These are phyloP conservation scores for Chlorops oryzae DNA, from an alignment of 1,140 invertebrate species.

Conservation along the genomic window DNA sequence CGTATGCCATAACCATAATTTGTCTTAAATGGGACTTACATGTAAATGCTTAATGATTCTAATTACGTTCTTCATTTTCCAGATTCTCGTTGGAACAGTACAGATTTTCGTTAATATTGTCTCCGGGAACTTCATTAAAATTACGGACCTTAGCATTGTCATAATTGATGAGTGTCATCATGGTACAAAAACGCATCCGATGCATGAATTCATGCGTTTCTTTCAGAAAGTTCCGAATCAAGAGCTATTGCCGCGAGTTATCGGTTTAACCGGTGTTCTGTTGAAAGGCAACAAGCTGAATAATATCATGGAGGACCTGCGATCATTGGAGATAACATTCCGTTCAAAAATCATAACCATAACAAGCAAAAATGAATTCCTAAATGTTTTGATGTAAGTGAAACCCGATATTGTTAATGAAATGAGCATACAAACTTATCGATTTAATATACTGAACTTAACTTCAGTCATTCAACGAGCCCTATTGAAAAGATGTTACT, in stretches of 20 bases:
- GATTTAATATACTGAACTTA: too few species aligned
- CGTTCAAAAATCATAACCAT: conserved; percentile 66
- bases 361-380: conserved; percentile 57
- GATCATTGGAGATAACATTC: conserved; percentile 67
- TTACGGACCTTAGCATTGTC: conserved; percentile 68
- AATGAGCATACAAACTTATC: too few species aligned
- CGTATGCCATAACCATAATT: too few species aligned
- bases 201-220: conserved; percentile 62
- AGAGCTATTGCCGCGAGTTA: conserved; percentile 59
- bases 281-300: conserved; percentile 62
- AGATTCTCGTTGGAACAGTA: conserved; percentile 82
- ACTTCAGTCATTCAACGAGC: too few species aligned
- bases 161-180: conserved; percentile 92
- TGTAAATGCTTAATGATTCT: too few species aligned
- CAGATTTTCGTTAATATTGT: conserved; percentile 76
- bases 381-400: conserved; percentile 52
- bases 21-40: too few species aligned
- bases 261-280: conserved; percentile 80
- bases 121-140: conserved; percentile 55
- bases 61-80: neutral
- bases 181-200: conserved; percentile 70
- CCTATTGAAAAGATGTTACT: too few species aligned
- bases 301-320: conserved; percentile 56
- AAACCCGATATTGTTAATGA: too few species aligned
- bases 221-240: conserved; percentile 49